These are phyloP conservation scores for Boloria selene DNA, from an alignment of 2,888 invertebrate genomes.

Conservation along the genomic window DNA sequence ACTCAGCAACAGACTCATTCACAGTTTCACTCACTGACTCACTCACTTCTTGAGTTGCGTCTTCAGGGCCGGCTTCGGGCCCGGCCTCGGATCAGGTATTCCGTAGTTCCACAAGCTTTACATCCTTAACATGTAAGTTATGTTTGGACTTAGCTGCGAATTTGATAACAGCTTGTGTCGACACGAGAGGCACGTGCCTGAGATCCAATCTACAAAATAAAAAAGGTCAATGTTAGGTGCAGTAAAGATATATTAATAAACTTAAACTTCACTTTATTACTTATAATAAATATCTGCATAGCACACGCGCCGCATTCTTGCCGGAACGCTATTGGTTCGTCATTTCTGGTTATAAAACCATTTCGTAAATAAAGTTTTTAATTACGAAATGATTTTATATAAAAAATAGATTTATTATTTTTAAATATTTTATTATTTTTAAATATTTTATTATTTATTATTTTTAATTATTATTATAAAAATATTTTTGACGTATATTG, in stretches of 20 bases:
- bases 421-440: no score
- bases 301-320: no score
- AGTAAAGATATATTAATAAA: background rate
- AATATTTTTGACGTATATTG: no score
- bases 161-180: slow-evolving; percentile 91
- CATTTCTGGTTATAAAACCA: no score
- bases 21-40: slow-evolving; percentile 23
- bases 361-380: no score
- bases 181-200: slow-evolving; percentile 90
- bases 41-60: slow-evolving; percentile 27
- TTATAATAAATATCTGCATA: no score
- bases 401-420: no score
- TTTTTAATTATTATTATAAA: no score
- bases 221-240: background rate
- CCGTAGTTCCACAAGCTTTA: slow-evolving; percentile 87
- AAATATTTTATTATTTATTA: no score
- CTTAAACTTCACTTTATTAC: no score
- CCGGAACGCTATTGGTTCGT: no score
- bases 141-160: slow-evolving; percentile 91
- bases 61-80: slow-evolving; percentile 35
- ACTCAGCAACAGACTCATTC: slow-evolving; percentile 22
- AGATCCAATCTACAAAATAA: slow-evolving; percentile 83
- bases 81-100: slow-evolving; percentile 69
- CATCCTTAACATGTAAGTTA: slow-evolving; percentile 90
- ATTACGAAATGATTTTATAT: no score